Evolutionary conservation across 2,888 invertebrate species (phyloP).

Genomic region (Drosophila nigricruria): DNA sequence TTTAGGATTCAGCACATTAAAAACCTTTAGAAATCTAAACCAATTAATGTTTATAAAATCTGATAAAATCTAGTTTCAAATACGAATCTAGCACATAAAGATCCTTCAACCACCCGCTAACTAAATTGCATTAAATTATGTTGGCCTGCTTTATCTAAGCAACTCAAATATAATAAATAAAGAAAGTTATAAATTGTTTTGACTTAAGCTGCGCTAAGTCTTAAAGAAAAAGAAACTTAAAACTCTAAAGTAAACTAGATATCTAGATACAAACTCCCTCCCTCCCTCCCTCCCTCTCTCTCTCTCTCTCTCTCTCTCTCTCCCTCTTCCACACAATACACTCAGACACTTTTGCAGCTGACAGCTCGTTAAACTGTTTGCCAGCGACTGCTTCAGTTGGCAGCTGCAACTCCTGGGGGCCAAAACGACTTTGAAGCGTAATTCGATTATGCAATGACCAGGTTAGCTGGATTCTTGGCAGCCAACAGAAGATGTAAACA

Average conservation of each 20-base stretch:
- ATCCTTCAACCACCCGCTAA: neutral
- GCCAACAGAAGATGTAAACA: neutral
- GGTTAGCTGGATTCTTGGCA: neutral
- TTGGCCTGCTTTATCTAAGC: neutral
- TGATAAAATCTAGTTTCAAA: neutral
- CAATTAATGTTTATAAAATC: neutral
- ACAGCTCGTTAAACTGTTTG: slow-evolving; percentile 26
- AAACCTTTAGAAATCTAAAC: neutral
- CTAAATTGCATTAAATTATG: neutral
- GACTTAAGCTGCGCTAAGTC: no score
- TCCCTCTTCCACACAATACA: neutral
- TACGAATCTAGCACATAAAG: neutral
- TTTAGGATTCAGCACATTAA: neutral
- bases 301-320: neutral
- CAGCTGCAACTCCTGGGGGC: slow-evolving; percentile 23
- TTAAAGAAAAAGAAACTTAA: no score
- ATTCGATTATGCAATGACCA: slow-evolving; percentile 50
- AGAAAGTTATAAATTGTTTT: neutral
- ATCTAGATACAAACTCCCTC: neutral
- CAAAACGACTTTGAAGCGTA: slow-evolving; percentile 45
- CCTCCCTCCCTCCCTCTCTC: neutral
- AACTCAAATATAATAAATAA: neutral
- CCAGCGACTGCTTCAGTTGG: slow-evolving; percentile 20
- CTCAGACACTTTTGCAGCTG: slow-evolving; percentile 1
- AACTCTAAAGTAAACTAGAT: neutral